Conservation (phyloP, 1,140 invertebrate genomes). For the Diachasma alloeum region DNA sequence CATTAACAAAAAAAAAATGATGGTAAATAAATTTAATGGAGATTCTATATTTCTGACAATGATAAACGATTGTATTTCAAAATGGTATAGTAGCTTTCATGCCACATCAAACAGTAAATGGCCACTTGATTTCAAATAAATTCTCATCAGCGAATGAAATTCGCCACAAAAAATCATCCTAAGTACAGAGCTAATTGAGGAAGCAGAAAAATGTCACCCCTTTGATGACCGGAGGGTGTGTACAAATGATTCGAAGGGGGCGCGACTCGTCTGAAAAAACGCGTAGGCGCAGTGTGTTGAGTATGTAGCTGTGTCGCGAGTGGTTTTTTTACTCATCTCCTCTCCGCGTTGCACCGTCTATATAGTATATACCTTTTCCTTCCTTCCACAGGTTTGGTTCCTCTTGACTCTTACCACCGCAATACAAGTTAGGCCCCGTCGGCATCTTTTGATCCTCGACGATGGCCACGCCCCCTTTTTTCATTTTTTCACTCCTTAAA, state of each 20-base stretch:
- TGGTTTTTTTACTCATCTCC: not conserved
- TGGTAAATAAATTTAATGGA: not conserved
- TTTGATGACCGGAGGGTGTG: not conserved
- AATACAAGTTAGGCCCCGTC: conserved; percentile 46
- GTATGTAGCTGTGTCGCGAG: not conserved
- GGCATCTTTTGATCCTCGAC: conserved; percentile 61
- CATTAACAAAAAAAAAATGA: not conserved
- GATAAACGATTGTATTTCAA: not conserved
- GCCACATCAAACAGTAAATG: too few species aligned
- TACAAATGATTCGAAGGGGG: not conserved
- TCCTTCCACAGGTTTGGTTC: not conserved
- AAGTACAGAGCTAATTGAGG: not conserved
- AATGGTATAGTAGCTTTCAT: not conserved
- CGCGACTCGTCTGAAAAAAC: not conserved
- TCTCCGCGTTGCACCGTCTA: not conserved
- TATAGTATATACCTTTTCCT: not conserved
- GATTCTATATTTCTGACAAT: not conserved
- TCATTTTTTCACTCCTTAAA: conserved; percentile 67
- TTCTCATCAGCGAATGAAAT: too few species aligned
- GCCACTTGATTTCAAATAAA: too few species aligned
- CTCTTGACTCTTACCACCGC: conserved; percentile 3
- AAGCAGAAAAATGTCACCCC: not conserved
- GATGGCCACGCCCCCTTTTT: conserved; percentile 63
- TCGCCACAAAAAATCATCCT: not conserved
- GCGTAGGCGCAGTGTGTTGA: not conserved